Evolutionary conservation across 2,888 invertebrate species (phyloP), one percentile per base, ranked within the genome.

Genomic region (Gymnoscelis rufifasciata): DNA sequence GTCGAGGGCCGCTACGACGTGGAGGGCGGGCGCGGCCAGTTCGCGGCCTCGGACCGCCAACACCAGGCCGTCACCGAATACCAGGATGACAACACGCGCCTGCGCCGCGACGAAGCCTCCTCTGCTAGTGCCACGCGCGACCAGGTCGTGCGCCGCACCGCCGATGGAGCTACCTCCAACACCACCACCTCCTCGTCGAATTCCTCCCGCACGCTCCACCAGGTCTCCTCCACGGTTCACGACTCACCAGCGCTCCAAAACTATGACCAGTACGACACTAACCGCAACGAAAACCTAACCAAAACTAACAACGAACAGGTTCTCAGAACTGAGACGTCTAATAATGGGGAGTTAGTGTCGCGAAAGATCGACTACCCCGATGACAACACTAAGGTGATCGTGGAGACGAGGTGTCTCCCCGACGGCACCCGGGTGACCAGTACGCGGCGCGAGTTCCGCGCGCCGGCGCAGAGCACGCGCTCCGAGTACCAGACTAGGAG

Each of bases 371-470:
- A 91, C 60, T 90, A 92, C 71, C 90, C 91, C 38, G 92, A 93
- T 68, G 90, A 92, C 47, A 91, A 91, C 71, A 91, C 92, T 31
- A 90, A 91, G 78, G 90, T 92, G 53, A 89, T 91, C 5, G 91
- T 91, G 8, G 93, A 93, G 60, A 93, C 92, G 0, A 90, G 91
- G 57, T 90, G 91, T 37, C 74, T 92, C 30, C 90, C 91, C 0
- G 93, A 92, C 63, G 93, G 93, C 10, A 91, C 91, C 1, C 89
- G 89, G 30, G 90, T 93, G 0, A 93, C 92, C n/a, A 92, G 92
- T 50, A 92, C 92, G 12, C 89, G 90, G 31, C 91, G 92, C 27
- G 93, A 93, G 67, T 92, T 91, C 26, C 77, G 81, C n/a, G 80
- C 64, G 3, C 84, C 86, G 4, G 72, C 71, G 10, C 78, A 83